A percentile compares a stretch with the other conserved stretches of the same genome.
phyloP scores from a whole-genome alignment of 2,888 invertebrate genomes.

The Tachina fera region DNA sequence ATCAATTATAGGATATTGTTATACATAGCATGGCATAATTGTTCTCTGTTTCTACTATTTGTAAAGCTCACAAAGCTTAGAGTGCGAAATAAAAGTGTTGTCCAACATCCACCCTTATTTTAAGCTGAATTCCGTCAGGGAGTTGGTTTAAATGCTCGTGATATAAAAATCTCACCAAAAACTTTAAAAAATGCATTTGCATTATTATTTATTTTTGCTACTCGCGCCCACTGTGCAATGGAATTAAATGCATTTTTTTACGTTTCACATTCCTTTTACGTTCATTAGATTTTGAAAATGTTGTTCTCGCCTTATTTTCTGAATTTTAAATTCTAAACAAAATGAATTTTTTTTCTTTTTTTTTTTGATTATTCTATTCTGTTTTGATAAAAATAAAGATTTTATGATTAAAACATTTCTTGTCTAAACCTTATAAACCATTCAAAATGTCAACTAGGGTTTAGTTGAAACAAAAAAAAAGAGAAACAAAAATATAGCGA shows the following conservation, averaged over 20 bases:
- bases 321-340: conserved; percentile 31
- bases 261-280: conserved; percentile 31
- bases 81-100: too few species aligned
- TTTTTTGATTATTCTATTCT: conserved; percentile 42
- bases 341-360: conserved; percentile 18
- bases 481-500: conserved; percentile 20
- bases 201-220: not conserved
- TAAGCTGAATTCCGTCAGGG: too few species aligned
- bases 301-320: conserved; percentile 9
- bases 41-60: too few species aligned
- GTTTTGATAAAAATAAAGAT: conserved; percentile 54
- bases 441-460: conserved; percentile 69
- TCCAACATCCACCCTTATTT: too few species aligned
- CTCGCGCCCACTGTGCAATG: not conserved
- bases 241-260: conserved; percentile 10
- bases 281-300: conserved; percentile 37
- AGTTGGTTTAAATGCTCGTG: too few species aligned
- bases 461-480: conserved; percentile 22
- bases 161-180: too few species aligned
- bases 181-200: not conserved
- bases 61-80: too few species aligned
- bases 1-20: too few species aligned
- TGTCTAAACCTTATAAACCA: conserved; percentile 51
- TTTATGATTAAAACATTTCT: conserved; percentile 66
- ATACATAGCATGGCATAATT: too few species aligned